Evolutionary conservation across 2,113 vertebrate genomes (phyloP), one percentile per base, ranked within the genome.

Genomic region (Mola mola): DNA sequence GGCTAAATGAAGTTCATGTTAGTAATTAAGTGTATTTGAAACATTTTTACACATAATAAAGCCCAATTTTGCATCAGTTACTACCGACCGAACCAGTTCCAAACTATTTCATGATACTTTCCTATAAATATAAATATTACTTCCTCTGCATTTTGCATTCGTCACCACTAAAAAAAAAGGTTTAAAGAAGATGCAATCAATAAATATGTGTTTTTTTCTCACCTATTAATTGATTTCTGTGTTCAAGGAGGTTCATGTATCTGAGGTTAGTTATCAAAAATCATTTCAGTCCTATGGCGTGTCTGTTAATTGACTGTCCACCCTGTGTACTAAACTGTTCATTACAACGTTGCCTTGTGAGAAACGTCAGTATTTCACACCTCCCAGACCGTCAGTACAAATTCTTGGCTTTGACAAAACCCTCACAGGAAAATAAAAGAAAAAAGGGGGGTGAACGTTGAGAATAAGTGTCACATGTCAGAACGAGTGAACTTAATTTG

Each of bases 381-480:
- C 40, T 66, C 48, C 58, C 48, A 28, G 38, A 60, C 46, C 20
- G 4, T 76, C 75, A 22, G 25, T 51, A 10, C 47, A 59, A 37
- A 79, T 74, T 59, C 57, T 49, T 49, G 37, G 22, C 56, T 73
- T 38, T 11, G 57, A 17, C 31, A 61, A 71, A 66, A 29, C 42
- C 63, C 47, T 66, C 68, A 61, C 16, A 68, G 59, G 44, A 56
- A 43, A 22, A 58, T 31, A 46, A 47, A 8, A 3, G 29, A 33
- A 15, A 36, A 56, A 76, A 48, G 61, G 8, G 21, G 73, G 50
- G 50, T 63, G 66, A 75, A 66, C 42, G 58, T 50, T 72, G 73
- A 80, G 66, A 80, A 64, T 70, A 81, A 79, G 77, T 86, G 86
- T 84, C 84, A 85, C 74, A 80, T 84, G 84, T 85, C 88, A 81